Evolutionary conservation across 1,140 invertebrate species (phyloP), one percentile per base, ranked within the genome.

Genomic region (Drosophila sucinea): DNA sequence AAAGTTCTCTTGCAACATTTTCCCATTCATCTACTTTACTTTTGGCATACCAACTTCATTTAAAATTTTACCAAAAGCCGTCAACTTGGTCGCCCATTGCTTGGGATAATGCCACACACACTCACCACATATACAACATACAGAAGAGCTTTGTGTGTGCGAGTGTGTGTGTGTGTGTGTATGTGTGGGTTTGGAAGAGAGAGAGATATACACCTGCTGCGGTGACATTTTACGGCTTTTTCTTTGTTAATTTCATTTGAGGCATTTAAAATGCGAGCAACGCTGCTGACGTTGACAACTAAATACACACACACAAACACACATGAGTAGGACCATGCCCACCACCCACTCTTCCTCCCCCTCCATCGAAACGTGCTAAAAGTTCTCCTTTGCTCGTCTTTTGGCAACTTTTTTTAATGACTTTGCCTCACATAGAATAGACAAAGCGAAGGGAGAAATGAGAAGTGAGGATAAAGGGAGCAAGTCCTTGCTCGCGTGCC

Each of bases 231-330:
- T 87, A 87, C 79, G 72, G 79, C 83, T 87, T 80, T 82, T 79
- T 87, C 83, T 87, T 87, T 87, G 83, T 87, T 87, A 87, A 87
- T 87, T 87, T 87, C 84, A 80, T 87, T 87, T 87, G 84, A 83
- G 70, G 79, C 83, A 83, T 87, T 87, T 89, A 87, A 87, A 87
- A 80, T 89, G 79, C 83, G 76, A 77, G 74, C 69, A 51, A 51
- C 83, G 70, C 77, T 56, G 73, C 83, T 87, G 83, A 56, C 57
- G 79, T 69, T 87, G 83, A 87, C 83, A 87, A 89, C 84, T 87
- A 83, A 86, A 86, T 86, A 87, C 67, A 83, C 63, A 65, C 62
- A 62, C 35, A 55, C 58, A 69, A 27, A 64, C 44, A 87, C 67
- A 66, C 58, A 66, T 30, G 56, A 54, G 60, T 27, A 54, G 41